Conservation (phyloP, 2,888 invertebrate species). For the Maniola hyperantus region DNA sequence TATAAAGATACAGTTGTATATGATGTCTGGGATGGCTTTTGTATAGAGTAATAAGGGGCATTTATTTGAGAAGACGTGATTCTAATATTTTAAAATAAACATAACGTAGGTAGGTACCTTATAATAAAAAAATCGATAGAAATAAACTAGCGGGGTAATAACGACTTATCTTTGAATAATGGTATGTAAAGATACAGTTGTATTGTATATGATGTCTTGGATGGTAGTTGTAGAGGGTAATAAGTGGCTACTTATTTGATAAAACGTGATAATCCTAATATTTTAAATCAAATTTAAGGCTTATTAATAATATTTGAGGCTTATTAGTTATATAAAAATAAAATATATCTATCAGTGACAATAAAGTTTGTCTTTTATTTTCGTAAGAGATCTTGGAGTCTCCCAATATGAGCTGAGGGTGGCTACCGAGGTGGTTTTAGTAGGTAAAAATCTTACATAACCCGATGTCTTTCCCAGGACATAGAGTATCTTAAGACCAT, state of each 20-base stretch:
- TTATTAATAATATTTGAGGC: too few relatives aligned
- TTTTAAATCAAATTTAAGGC: too few relatives aligned
- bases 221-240: conserved; percentile 19
- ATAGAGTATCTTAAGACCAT: too few relatives aligned
- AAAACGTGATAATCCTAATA: neutral
- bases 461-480: too few relatives aligned
- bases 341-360: too few relatives aligned
- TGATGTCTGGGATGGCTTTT: conserved; percentile 34
- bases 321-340: too few relatives aligned
- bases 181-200: conserved; percentile 31
- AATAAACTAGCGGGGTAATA: conserved; percentile 66
- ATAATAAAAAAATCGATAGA: conserved; percentile 50
- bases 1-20: conserved; percentile 34
- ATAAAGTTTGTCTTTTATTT: too few relatives aligned
- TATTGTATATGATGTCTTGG: conserved; percentile 37
- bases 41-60: neutral
- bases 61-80: conserved; percentile 9
- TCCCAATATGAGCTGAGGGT: too few relatives aligned
- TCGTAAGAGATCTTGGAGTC: too few relatives aligned
- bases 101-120: too few relatives aligned
- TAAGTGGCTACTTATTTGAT: conserved; percentile 5
- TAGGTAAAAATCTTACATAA: too few relatives aligned
- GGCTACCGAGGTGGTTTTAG: too few relatives aligned
- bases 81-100: neutral
- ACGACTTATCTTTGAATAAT: conserved; percentile 47